phyloP scores from a whole-genome alignment of 2,888 invertebrate genomes.

The Sphaerolaimus hirsutus region DNA sequence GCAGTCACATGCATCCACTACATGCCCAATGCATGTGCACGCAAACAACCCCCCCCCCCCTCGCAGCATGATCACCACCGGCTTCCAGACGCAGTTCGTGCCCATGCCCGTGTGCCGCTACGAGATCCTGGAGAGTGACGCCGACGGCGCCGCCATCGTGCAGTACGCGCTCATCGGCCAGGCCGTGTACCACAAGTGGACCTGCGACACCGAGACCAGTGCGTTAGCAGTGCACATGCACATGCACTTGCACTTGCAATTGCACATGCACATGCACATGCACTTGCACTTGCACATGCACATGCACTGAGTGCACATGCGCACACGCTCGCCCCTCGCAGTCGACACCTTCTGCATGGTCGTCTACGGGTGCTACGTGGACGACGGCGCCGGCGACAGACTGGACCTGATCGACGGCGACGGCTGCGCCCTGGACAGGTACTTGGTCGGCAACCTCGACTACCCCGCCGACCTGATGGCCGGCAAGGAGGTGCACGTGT shows the following conservation, averaged over 20 bases:
- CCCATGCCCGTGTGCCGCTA: constrained; percentile 1
- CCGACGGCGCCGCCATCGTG: neutral
- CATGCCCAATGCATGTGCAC: too few species aligned
- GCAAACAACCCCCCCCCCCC: too few species aligned
- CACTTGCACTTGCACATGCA: constrained; percentile 1
- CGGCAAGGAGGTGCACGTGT: neutral
- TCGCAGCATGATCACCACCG: constrained; percentile 2
- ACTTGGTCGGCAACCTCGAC: constrained; percentile 5
- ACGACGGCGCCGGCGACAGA: neutral
- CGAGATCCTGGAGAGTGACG: neutral
- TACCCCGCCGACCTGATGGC: constrained; percentile 6
- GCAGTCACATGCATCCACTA: too few species aligned
- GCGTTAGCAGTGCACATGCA: neutral
- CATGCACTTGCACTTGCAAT: neutral
- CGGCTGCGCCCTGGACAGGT: constrained; percentile 1
- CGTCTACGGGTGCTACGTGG: too few species aligned
- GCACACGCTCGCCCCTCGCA: too few species aligned
- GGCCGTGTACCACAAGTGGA: constrained; percentile 1
- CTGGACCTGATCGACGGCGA: neutral
- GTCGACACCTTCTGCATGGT: too few species aligned
- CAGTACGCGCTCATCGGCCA: neutral
- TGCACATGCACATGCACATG: too few species aligned
- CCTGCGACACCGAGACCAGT: neutral
- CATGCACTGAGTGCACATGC: too few species aligned
- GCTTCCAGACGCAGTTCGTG: neutral